These are phyloP conservation scores for Neodontobutis hainanensis DNA, from an alignment of 2,113 vertebrate genomes.

Conservation along the genomic window DNA sequence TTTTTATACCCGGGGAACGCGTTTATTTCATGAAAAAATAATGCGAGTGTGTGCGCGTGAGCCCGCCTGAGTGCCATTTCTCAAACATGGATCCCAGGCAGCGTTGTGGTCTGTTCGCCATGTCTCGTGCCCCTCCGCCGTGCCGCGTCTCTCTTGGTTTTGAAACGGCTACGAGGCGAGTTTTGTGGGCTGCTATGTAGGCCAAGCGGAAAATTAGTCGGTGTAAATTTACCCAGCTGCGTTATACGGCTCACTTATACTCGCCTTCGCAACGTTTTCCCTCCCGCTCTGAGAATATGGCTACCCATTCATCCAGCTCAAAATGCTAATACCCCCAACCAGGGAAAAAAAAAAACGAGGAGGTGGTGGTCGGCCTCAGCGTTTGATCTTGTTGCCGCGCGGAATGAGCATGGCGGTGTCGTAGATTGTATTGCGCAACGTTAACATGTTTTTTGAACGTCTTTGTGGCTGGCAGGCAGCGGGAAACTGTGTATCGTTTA, in stretches of 20 bases:
- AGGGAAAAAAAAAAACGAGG: slow-evolving; percentile 34
- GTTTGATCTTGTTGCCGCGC: slow-evolving; percentile 62
- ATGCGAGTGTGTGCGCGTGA: slow-evolving; percentile 41
- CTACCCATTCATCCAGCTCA: slow-evolving; percentile 78
- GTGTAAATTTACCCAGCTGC: slow-evolving; percentile 36
- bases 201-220: slow-evolving; percentile 37
- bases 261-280: slow-evolving; percentile 33
- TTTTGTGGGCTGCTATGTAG: slow-evolving; percentile 38
- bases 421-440: neutral
- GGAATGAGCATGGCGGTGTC: slow-evolving; percentile 25
- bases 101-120: slow-evolving; percentile 61
- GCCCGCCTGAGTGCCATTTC: slow-evolving; percentile 18
- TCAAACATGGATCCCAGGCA: slow-evolving; percentile 67
- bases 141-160: slow-evolving; percentile 31
- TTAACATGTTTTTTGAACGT: neutral
- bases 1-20: slow-evolving; percentile 37
- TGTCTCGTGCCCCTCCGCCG: slow-evolving; percentile 41
- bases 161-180: slow-evolving; percentile 21
- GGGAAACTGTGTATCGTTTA: neutral
- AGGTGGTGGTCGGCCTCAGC: slow-evolving; percentile 60
- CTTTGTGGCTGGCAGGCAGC: no score
- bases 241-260: slow-evolving; percentile 16
- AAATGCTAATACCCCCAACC: slow-evolving; percentile 46
- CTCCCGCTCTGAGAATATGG: slow-evolving; percentile 69
- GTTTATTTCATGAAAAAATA: slow-evolving; percentile 69